Evolutionary conservation across 2,113 vertebrate genomes (phyloP).

Genomic region (Otis tarda): DNA sequence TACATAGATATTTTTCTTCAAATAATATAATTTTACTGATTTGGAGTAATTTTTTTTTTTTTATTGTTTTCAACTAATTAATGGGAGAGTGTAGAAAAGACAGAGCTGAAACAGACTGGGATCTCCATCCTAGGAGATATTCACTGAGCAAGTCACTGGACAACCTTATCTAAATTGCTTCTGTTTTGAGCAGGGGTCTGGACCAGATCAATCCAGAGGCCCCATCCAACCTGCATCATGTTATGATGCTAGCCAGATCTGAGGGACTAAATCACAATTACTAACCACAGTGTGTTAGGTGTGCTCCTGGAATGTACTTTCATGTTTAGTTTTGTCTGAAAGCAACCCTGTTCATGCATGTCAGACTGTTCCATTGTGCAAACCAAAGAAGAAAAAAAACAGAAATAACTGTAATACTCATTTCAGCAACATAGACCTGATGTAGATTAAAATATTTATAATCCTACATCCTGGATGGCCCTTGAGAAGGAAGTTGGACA

Average conservation of each 20-base stretch:
- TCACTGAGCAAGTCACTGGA: neutral
- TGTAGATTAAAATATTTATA: neutral
- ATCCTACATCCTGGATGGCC: neutral
- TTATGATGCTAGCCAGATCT: neutral
- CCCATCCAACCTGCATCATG: neutral
- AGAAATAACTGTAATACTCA: neutral
- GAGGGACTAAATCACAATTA: neutral
- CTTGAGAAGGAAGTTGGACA: neutral
- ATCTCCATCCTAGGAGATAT: neutral
- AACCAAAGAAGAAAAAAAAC: neutral
- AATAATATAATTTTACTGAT: neutral
- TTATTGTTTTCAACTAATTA: neutral
- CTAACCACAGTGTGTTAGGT: rapidly evolving
- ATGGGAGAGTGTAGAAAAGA: neutral
- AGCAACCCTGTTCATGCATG: neutral
- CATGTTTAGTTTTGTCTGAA: neutral
- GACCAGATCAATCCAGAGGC: neutral
- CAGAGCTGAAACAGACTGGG: neutral
- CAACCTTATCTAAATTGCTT: neutral
- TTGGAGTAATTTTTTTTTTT: neutral
- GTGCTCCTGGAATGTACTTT: neutral
- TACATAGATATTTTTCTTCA: neutral
- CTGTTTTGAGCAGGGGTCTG: neutral
- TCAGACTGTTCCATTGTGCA: neutral
- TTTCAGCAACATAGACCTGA: neutral